These are phyloP conservation scores for Odontocolon sp. DNA, from an alignment of 2,888 invertebrate genomes.

Conservation along the genomic window DNA sequence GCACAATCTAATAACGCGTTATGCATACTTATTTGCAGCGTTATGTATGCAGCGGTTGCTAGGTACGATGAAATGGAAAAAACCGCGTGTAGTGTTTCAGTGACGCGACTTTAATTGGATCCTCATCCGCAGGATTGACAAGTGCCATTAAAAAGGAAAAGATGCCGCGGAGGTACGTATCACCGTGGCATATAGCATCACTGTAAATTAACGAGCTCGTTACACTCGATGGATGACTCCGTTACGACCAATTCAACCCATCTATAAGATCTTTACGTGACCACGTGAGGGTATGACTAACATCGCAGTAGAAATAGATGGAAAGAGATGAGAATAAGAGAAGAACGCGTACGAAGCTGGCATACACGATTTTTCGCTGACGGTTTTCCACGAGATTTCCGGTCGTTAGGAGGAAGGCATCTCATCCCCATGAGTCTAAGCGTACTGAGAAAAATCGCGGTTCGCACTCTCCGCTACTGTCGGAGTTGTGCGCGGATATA, in stretches of 20 bases:
- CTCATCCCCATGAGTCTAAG: constrained; percentile 6
- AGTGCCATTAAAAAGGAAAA: constrained; percentile 26
- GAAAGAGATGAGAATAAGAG: neutral
- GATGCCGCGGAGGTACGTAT: neutral
- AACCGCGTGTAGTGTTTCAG: neutral
- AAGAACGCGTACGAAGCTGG: constrained; percentile 35
- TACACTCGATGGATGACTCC: constrained; percentile 41
- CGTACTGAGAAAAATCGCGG: constrained; percentile 17
- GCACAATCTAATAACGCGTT: neutral
- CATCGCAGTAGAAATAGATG: neutral
- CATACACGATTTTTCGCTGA: constrained; percentile 58
- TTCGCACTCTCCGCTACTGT: constrained; percentile 14
- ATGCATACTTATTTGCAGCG: neutral
- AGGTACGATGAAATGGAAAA: neutral
- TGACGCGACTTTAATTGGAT: constrained; percentile 54
- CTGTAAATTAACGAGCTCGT: constrained; percentile 57
- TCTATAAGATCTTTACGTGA: constrained; percentile 27
- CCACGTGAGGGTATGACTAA: neutral
- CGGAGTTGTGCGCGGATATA: neutral
- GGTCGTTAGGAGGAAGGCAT: constrained; percentile 33
- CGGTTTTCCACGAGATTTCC: constrained; percentile 49
- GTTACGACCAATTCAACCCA: constrained; percentile 11
- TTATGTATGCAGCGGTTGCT: neutral
- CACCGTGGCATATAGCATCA: constrained; percentile 4
- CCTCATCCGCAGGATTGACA: constrained; percentile 24